Evolutionary conservation across 2,113 vertebrate genomes (phyloP).

Genomic region (Channa argus): DNA sequence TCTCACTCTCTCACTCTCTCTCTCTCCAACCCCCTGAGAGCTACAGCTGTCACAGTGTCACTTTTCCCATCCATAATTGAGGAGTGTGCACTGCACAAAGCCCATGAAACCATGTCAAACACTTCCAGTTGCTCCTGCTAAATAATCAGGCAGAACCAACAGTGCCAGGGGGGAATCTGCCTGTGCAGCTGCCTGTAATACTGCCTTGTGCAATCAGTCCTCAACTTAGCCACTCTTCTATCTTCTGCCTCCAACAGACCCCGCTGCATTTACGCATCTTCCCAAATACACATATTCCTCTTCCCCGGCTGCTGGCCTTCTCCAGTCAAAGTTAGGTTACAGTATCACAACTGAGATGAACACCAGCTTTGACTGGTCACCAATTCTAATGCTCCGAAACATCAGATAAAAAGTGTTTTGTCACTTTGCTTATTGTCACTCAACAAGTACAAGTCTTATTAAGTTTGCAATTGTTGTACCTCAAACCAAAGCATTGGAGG

Average conservation of each 20-base stretch:
- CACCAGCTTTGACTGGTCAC: conserved; percentile 13
- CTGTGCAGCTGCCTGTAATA: conserved; percentile 65
- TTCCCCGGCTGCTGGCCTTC: not conserved
- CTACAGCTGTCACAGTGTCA: conserved; percentile 81
- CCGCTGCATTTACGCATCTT: not conserved
- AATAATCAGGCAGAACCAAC: conserved; percentile 80
- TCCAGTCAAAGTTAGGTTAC: conserved; percentile 11
- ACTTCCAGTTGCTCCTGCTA: conserved; percentile 79
- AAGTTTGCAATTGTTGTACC: too few species aligned
- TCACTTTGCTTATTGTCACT: too few species aligned
- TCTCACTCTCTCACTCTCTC: conserved; percentile 29
- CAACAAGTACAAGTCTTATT: too few species aligned
- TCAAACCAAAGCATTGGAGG: too few species aligned
- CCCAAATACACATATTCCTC: not conserved
- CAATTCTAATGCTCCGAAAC: not conserved
- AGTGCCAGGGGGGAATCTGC: conserved; percentile 66
- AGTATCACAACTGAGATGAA: conserved; percentile 4
- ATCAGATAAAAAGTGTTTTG: too few species aligned
- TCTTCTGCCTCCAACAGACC: conserved; percentile 1
- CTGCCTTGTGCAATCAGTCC: conserved; percentile 61
- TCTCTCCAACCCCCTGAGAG: conserved; percentile 70
- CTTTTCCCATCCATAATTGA: conserved; percentile 80
- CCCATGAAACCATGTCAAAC: conserved; percentile 80
- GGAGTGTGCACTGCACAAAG: conserved; percentile 76
- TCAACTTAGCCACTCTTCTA: conserved; percentile 15